Conservation (phyloP, 2,888 invertebrate species). For the Oxycera nigricornis region DNA sequence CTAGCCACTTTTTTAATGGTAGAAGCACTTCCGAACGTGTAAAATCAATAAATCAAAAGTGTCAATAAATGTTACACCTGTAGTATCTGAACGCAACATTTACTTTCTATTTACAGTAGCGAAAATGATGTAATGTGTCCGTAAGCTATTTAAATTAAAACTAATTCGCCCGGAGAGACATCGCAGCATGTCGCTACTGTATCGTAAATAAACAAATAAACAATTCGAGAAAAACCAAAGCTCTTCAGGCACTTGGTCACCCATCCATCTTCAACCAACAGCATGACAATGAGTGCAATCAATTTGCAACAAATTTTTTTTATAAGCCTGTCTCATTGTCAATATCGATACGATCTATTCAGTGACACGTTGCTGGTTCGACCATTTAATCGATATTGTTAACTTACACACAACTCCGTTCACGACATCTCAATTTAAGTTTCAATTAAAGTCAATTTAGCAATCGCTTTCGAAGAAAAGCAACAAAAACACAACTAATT, state of each 20-base stretch:
- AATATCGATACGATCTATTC: not conserved
- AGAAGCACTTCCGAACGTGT: too few species aligned
- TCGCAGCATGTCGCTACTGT: not conserved
- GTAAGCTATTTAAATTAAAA: too few species aligned
- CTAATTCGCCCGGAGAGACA: not conserved
- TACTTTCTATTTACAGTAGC: not conserved
- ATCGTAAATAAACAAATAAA: not conserved
- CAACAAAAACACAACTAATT: not conserved
- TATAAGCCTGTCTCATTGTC: not conserved
- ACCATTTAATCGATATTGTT: not conserved
- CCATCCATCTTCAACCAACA: not conserved
- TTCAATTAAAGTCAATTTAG: constrained; percentile 33
- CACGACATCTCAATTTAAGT: constrained; percentile 25
- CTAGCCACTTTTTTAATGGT: too few species aligned
- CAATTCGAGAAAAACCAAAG: not conserved
- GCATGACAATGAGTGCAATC: not conserved
- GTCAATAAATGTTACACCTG: not conserved
- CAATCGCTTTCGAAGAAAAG: not conserved
- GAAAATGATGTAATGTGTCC: too few species aligned
- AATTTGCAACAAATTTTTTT: not conserved
- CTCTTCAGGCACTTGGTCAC: not conserved
- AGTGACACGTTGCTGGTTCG: not conserved
- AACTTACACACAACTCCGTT: not conserved
- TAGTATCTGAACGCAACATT: too few species aligned
- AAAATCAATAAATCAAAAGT: not conserved